These are phyloP conservation scores for Zootermopsis nevadensis DNA, from an alignment of 2,888 invertebrate species.

Conservation along the genomic window DNA sequence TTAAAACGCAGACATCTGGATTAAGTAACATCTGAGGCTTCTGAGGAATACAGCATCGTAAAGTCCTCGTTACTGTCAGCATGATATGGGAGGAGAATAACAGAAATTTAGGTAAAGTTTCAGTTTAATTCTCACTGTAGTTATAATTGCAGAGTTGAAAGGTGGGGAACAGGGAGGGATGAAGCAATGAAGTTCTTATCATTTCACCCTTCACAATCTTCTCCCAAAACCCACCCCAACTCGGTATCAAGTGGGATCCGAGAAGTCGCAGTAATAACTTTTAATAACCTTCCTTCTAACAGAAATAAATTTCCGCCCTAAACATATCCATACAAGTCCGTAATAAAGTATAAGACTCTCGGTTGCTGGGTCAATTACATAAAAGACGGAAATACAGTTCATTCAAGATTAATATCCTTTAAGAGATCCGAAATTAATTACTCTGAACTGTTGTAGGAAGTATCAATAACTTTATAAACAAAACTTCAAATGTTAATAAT, in stretches of 20 bases:
- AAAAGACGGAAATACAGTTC: background rate
- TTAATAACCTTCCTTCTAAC: constrained; percentile 27
- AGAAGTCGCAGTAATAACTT: constrained; percentile 28
- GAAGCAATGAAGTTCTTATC: background rate
- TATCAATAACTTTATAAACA: constrained; percentile 17
- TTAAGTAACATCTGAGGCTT: constrained; percentile 2
- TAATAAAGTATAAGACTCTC: background rate
- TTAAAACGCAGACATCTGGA: constrained; percentile 10
- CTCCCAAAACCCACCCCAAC: background rate
- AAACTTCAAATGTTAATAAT: constrained; percentile 2
- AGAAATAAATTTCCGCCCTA: constrained; percentile 35
- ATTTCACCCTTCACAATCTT: background rate
- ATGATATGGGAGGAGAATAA: background rate
- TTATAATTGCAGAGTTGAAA: constrained; percentile 29
- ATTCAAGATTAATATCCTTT: background rate
- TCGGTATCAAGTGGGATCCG: background rate
- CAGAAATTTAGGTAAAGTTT: constrained; percentile 22
- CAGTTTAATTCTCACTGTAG: constrained; percentile 24
- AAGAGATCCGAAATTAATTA: background rate
- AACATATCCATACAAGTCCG: constrained; percentile 11
- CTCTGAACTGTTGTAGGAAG: background rate
- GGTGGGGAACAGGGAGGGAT: background rate
- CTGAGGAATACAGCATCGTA: background rate
- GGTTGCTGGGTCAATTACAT: background rate
- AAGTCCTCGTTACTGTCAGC: background rate